A percentile compares a stretch with the other conserved stretches of the same genome.
Conservation (phyloP, 2,888 invertebrate genomes). For the Clostera curtula region DNA sequence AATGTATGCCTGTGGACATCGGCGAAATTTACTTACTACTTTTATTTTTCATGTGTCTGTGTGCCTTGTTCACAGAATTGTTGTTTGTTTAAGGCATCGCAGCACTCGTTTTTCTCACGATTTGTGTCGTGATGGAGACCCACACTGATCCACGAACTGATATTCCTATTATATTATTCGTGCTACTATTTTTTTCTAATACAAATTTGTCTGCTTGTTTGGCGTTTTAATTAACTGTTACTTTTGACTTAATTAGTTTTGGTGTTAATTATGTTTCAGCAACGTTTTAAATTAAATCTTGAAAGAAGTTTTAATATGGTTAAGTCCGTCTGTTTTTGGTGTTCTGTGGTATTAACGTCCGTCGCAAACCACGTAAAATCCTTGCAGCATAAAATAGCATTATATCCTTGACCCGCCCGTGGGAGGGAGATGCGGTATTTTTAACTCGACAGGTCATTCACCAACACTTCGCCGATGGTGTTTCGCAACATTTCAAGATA, state of each 20-base stretch:
- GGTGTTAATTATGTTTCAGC: neutral
- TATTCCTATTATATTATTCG: no score
- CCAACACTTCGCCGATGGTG: slow-evolving; percentile 34
- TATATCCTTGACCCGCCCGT: slow-evolving; percentile 57
- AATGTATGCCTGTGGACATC: no score
- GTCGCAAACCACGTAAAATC: slow-evolving; percentile 15
- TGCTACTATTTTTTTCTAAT: no score
- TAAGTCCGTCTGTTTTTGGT: slow-evolving; percentile 9
- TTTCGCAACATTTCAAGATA: slow-evolving; percentile 23
- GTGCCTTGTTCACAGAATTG: no score
- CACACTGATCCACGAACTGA: slow-evolving; percentile 61
- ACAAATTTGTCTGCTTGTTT: no score
- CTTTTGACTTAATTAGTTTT: neutral
- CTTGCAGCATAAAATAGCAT: slow-evolving; percentile 29
- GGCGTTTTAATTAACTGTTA: no score
- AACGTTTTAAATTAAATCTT: neutral
- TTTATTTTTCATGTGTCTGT: no score
- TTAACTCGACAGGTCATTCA: slow-evolving; percentile 50
- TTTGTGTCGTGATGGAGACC: slow-evolving; percentile 49
- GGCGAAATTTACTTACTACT: no score
- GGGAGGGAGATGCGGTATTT: slow-evolving; percentile 52
- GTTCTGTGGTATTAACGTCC: slow-evolving; percentile 11
- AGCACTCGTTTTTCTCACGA: slow-evolving; percentile 37
- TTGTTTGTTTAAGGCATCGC: slow-evolving; percentile 32
- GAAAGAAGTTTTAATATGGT: slow-evolving; percentile 5